Percentiles rank a stretch among this genome's conserved stretches.
Evolutionary conservation across 1,140 invertebrate species (phyloP).

Genomic region (Anastatus disparis): DNA sequence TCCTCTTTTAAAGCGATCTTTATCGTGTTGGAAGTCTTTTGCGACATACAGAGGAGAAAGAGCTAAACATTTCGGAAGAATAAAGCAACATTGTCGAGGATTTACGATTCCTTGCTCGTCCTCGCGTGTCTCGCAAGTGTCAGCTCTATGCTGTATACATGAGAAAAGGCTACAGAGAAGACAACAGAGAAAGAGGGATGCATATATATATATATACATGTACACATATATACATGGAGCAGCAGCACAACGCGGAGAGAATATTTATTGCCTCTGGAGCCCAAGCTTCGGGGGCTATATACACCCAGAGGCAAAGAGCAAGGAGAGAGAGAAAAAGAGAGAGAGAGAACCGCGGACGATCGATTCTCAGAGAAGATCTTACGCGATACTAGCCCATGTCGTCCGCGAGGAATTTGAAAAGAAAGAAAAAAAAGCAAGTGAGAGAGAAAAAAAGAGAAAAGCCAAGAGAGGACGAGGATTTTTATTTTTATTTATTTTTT

Average conservation of each 20-base stretch:
- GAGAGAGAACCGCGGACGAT: conserved; percentile 36
- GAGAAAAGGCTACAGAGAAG: conserved; percentile 39
- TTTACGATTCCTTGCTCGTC: conserved; percentile 57
- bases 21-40: conserved; percentile 14
- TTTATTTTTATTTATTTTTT: neutral
- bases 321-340: neutral
- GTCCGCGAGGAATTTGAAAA: conserved; percentile 34
- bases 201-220: neutral
- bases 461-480: neutral
- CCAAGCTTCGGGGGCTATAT: conserved; percentile 15
- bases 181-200: neutral
- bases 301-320: conserved; percentile 1
- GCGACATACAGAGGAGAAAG: neutral
- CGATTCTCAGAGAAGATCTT: conserved; percentile 46
- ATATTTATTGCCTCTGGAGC: conserved; percentile 38
- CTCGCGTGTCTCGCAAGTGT: conserved; percentile 48
- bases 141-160: conserved; percentile 46
- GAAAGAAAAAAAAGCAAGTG: neutral
- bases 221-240: neutral
- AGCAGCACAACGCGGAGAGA: conserved; percentile 35
- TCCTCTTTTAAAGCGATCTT: no score
- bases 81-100: conserved; percentile 44
- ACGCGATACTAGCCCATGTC: conserved; percentile 42
- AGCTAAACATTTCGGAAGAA: conserved; percentile 34
- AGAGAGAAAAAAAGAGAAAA: neutral